Base-by-base conservation (phyloP, 2,113 vertebrate species). In the Propithecus coquereli region DNA sequence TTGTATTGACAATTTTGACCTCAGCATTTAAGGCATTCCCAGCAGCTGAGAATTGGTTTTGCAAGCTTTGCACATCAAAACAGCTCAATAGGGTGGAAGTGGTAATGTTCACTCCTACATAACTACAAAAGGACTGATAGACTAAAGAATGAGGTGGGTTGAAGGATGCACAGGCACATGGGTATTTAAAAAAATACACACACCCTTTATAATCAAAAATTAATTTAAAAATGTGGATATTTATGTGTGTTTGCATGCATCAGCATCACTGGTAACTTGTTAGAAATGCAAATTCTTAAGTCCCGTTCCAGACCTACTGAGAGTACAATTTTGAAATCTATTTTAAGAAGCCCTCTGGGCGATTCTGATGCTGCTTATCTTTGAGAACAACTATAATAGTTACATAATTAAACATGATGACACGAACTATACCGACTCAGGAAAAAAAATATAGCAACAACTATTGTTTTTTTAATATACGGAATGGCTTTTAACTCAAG, bases 1-100 rank as follows among this genome's bases (percentile, higher is more conserved):
- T 77, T 85, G 54, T 96, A 76, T 40, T 94, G 96, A 91, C 87
- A 88, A 88, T 68, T 57, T 92, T 91, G 87, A 92, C 94, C 88
- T 95, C 50, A 94, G 83, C 37, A 70, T 94, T 97, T 94, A 93
- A 88, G 54, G 40, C 32, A n/a, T 79, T 77, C 27, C 59, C 47
- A 86, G 66, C 50, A 85, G 43, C 34, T 82, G 47, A 77, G 87
- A 87, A 94, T 77, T 89, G 77, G 50, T 95, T 92, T 90, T 94
- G 54, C 71, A 87, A 93, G 68, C 50, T 92, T 90, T 83, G 83
- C 17, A 45, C 17, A 86, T 94, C 34, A 90, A 79, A 92, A 81
- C 23, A 68, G 25, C 63, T 87, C 73, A 65, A 22, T 27, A 65
- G 71, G 27, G 27, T 50, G 43, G 57, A 91, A 34, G 12, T 57